Base-by-base conservation (phyloP, 1,140 invertebrate genomes). In the Drosophila kanapiae region DNA sequence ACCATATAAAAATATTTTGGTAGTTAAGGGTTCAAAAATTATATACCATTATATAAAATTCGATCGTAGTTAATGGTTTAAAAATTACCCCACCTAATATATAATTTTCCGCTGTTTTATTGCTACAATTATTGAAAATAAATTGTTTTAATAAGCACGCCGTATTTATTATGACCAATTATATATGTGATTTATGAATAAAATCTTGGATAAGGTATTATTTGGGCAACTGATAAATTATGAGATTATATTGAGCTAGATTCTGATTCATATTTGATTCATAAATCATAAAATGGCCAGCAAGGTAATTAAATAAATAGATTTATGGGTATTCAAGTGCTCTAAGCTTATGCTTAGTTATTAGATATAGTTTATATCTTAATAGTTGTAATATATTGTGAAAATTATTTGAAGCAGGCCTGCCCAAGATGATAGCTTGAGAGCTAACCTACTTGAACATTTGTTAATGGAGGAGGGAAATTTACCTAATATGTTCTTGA, bases 401-500 rank as follows among this genome's bases (percentile, higher is more conserved):
- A 47, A 47, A 49, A 29, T 14, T 18, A 42, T 3, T 16, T 16
- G 16, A 4, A 42, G 40, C 40, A 42, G 40, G n/a, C 7, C 1
- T 42, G n/a, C 40, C n/a, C 40, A 42, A 42, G 40, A 6, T n/a
- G 14, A 40, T 40, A 6, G n/a, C 38, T 40, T 40, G 4, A 35
- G 33, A 35, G 7, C 33, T 31, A 31, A 7, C 31, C 31, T 31
- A 31, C 31, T 31, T 31, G 1, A 23, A 23, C 23, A n/a, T n/a
- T 23, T 1, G 23, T 23, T 23, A 23, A 23, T 2, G 23, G 23
- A 23, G 1, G 23, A 2, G 23, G 11, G 8, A 7, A 33, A 31
- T 60, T 92, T 93, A 93, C 92, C 86, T 91, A 93, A 56, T 9
- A 92, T 91, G 48, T 92, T 82, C 67, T 90, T 91, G 57, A 93